Evolutionary conservation across 2,888 invertebrate genomes (phyloP), one percentile per base, ranked within the genome.

Genomic region (Dryobota labecula): DNA sequence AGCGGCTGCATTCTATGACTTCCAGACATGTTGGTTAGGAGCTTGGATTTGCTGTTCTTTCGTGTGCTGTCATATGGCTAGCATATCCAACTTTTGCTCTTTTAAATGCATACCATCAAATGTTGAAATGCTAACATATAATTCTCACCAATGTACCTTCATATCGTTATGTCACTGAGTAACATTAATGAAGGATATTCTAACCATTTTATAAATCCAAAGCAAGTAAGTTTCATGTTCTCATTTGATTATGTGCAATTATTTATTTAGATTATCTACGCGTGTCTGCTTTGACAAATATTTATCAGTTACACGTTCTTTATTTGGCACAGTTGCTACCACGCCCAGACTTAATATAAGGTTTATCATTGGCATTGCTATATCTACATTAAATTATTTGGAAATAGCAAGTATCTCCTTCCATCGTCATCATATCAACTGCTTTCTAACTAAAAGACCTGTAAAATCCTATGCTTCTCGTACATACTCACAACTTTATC

Each of bases 281-380:
- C 27, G 20, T 61, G 43, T n/a, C 13, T 61, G 18, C 13, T 69
- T 64, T 60, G 43, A 18, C 27, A 67, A 56, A 49, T 43, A 45
- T 77, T 69, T 74, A 77, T 77, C 70, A 38, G 54, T 30, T 18
- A 45, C 20, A 11, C n/a, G 8, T 36, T 13, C 15, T 51, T 61
- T 49, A 69, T 49, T 60, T 76, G 6, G 24, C 43, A 49, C 70
- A 49, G 4, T 41, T 24, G 18, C 13, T 30, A 56, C 71, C 74
- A 70, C 78, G 13, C 56, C 78, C 24, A 30, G 20, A 15, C 13
- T 30, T 30, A 41, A 27, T 45, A 33, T 20, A 33, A 15, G 13
- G 13, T 58, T 49, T 36, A 36, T 51, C 1, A n/a, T 47, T 45
- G 45, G 20, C n/a, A n/a, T n/a, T n/a, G n/a, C n/a, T n/a, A n/a